phyloP scores from a whole-genome alignment of 2,888 invertebrate species.

The Serrognathus titanus region DNA sequence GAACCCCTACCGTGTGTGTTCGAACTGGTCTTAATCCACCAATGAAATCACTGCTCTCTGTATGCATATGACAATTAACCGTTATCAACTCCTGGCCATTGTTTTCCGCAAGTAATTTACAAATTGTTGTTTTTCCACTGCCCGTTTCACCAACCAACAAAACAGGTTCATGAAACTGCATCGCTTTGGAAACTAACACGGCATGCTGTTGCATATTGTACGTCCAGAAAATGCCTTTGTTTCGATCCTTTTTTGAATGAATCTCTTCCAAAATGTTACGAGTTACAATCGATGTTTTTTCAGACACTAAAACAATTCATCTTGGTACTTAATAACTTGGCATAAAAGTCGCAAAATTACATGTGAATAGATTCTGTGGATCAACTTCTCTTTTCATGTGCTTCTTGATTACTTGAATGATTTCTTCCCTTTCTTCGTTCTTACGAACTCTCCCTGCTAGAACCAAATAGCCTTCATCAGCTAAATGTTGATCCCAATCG shows the following conservation, averaged over 20 bases:
- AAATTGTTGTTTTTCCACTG: slow-evolving; percentile 95
- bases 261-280: slow-evolving; percentile 65
- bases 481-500: slow-evolving; percentile 96
- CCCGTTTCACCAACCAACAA: slow-evolving; percentile 97
- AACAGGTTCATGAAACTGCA: slow-evolving; percentile 90
- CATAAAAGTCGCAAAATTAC: slow-evolving; percentile 34
- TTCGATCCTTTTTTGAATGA: slow-evolving; percentile 55
- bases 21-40: slow-evolving; percentile 92
- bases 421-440: slow-evolving; percentile 75
- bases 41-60: slow-evolving; percentile 96
- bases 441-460: slow-evolving; percentile 90
- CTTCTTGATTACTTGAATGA: slow-evolving; percentile 73
- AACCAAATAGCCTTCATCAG: slow-evolving; percentile 93
- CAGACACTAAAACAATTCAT: slow-evolving; percentile 47
- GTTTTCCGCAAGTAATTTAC: slow-evolving; percentile 79
- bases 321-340: not conserved
- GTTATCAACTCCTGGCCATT: slow-evolving; percentile 66
- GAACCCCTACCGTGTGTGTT: slow-evolving; percentile 44
- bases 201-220: slow-evolving; percentile 81
- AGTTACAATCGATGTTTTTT: slow-evolving; percentile 74
- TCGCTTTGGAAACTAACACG: slow-evolving; percentile 76
- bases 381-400: slow-evolving; percentile 75
- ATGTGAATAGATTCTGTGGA: slow-evolving; percentile 68
- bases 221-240: slow-evolving; percentile 91
- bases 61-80: slow-evolving; percentile 98